Evolutionary conservation across 2,113 vertebrate species (phyloP).

Genomic region (Dasyprocta punctata): DNA sequence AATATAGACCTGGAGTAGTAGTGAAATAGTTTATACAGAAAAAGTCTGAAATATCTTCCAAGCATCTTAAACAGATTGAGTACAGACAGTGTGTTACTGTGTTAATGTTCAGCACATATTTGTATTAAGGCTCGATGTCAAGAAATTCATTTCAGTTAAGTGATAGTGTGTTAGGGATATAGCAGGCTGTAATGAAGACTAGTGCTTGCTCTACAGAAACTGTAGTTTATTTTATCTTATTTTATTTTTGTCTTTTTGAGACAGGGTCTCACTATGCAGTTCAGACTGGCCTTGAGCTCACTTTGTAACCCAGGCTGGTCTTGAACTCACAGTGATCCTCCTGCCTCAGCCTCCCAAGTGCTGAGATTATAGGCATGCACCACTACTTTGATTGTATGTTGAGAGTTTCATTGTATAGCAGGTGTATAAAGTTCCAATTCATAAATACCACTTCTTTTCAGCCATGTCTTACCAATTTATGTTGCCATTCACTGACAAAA

Average conservation of each 20-base stretch:
- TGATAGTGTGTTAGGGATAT: neutral
- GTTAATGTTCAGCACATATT: neutral
- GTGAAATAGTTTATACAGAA: neutral
- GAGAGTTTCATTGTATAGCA: neutral
- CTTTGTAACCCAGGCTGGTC: no score
- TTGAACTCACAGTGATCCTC: no score
- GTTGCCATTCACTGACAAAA: neutral
- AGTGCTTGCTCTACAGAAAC: constrained; percentile 16
- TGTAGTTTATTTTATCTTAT: constrained; percentile 40
- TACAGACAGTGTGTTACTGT: neutral
- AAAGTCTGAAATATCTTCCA: neutral
- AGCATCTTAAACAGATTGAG: constrained; percentile 4
- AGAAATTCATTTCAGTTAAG: constrained; percentile 47
- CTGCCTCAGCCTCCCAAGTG: no score
- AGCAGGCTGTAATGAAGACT: neutral
- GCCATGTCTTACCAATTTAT: neutral
- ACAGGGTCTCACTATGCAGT: no score
- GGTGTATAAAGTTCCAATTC: neutral
- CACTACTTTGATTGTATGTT: constrained; percentile 8
- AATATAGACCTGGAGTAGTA: constrained; percentile 23
- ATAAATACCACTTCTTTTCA: neutral
- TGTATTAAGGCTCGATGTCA: neutral
- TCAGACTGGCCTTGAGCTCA: no score
- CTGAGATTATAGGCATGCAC: no score
- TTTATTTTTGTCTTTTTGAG: no score